Percentiles rank a stretch among this genome's conserved stretches.
These are phyloP conservation scores for Thalassaphorura encarpata DNA, from an alignment of 1,140 invertebrate genomes.

Conservation along the genomic window DNA sequence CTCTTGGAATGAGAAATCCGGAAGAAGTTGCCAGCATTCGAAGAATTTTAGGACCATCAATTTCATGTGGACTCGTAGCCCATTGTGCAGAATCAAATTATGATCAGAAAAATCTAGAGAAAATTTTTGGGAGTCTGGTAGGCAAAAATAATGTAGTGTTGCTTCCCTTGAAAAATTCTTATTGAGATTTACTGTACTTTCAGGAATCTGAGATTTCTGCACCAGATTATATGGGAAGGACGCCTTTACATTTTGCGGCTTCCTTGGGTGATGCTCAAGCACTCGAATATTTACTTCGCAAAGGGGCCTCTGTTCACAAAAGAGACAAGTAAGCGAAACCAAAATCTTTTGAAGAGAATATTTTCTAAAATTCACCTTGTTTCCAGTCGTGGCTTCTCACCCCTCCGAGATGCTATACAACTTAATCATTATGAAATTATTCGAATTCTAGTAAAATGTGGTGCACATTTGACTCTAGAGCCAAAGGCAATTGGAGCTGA, in stretches of 20 bases:
- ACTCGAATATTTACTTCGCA: conserved; percentile 47
- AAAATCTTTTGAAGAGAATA: neutral
- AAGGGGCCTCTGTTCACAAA: neutral
- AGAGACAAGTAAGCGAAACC: neutral
- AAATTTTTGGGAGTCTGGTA: conserved; percentile 25
- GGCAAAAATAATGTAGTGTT: no score
- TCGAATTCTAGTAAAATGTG: conserved; percentile 49
- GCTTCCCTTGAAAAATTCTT: neutral
- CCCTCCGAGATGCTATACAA: conserved; percentile 52
- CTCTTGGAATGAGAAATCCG: conserved; percentile 53
- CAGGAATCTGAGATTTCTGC: conserved; percentile 64
- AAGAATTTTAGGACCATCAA: conserved; percentile 58
- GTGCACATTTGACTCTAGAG: conserved; percentile 47
- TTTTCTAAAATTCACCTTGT: neutral
- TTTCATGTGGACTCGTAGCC: no score
- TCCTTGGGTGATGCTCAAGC: conserved; percentile 55
- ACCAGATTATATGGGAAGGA: conserved; percentile 65
- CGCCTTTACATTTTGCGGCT: conserved; percentile 61
- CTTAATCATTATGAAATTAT: conserved; percentile 52
- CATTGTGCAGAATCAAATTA: conserved; percentile 43
- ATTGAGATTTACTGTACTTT: neutral
- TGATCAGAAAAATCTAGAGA: conserved; percentile 21
- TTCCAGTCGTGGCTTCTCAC: conserved; percentile 47
- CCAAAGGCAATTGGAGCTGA: conserved; percentile 47
- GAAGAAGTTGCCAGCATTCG: conserved; percentile 58